Conservation (phyloP, 1,140 invertebrate species). For the Pachypeltis micranthus region DNA sequence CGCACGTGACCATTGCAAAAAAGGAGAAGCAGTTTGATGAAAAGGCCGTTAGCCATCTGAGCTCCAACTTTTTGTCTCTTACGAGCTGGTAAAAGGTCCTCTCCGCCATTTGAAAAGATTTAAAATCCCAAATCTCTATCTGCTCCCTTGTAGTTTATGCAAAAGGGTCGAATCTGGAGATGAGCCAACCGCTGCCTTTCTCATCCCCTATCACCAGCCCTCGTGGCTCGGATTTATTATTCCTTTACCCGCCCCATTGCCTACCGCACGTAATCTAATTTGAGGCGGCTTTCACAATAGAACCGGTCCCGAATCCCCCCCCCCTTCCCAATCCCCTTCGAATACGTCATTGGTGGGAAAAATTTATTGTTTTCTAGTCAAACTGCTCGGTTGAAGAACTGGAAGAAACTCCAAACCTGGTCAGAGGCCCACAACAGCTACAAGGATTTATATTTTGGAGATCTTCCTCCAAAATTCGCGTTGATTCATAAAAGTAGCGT, state of each 20-base stretch:
- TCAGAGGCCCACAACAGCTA: too few species aligned
- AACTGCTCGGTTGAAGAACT: too few species aligned
- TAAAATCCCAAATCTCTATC: neutral
- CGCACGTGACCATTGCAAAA: too few species aligned
- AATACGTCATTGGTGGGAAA: too few species aligned
- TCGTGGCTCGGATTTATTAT: neutral
- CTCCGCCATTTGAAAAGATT: neutral
- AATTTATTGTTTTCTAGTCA: neutral
- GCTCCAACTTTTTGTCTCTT: too few species aligned
- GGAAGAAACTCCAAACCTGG: too few species aligned
- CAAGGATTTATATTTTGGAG: too few species aligned
- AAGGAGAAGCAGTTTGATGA: too few species aligned
- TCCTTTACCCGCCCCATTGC: neutral
- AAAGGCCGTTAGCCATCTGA: too few species aligned
- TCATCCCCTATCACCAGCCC: neutral
- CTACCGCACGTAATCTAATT: neutral
- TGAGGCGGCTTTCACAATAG: neutral
- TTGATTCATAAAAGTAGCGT: too few species aligned
- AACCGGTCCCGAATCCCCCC: neutral
- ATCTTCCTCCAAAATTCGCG: too few species aligned
- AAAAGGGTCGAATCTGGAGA: neutral
- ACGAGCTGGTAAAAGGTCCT: too few species aligned
- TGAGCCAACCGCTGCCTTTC: neutral
- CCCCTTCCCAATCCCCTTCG: neutral
- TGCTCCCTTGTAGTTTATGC: neutral